Percentiles rank a stretch among this genome's conserved stretches.
Evolutionary conservation across 2,888 invertebrate genomes (phyloP).

Genomic region (Drosophila heteroneura): DNA sequence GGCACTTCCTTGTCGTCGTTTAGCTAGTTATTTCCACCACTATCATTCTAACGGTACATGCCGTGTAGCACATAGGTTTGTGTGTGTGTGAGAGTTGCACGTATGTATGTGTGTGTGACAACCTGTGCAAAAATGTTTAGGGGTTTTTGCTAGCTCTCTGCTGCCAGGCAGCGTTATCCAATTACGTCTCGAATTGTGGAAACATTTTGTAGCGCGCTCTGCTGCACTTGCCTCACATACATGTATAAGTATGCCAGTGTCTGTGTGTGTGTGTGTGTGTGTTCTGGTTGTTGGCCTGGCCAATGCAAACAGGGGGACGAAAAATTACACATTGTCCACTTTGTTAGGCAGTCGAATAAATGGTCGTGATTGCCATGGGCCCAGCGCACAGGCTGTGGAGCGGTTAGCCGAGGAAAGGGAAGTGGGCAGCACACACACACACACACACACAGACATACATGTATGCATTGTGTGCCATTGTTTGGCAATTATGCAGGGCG

Average conservation of each 20-base stretch:
- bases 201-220: conserved; percentile 45
- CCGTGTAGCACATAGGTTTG: conserved; percentile 1
- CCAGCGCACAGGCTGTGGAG: conserved; percentile 6
- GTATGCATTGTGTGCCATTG: conserved; percentile 56
- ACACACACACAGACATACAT: not conserved
- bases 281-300: conserved; percentile 45
- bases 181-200: conserved; percentile 50
- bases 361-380: conserved; percentile 54
- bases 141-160: conserved; percentile 34
- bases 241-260: not conserved
- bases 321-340: conserved; percentile 57
- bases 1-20: conserved; percentile 9
- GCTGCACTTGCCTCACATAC: conserved; percentile 17
- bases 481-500: conserved; percentile 72
- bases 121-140: conserved; percentile 53
- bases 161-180: conserved; percentile 55
- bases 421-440: not conserved
- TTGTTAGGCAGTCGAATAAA: conserved; percentile 56
- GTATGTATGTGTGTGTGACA: conserved; percentile 28
- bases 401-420: not conserved
- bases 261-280: conserved; percentile 16
- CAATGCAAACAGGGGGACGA: conserved; percentile 48
- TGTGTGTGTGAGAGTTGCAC: conserved; percentile 19
- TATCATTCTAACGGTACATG: conserved; percentile 12
- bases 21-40: not conserved